Evolutionary conservation across 2,113 vertebrate genomes (phyloP).

Genomic region (Panurus biarmicus): DNA sequence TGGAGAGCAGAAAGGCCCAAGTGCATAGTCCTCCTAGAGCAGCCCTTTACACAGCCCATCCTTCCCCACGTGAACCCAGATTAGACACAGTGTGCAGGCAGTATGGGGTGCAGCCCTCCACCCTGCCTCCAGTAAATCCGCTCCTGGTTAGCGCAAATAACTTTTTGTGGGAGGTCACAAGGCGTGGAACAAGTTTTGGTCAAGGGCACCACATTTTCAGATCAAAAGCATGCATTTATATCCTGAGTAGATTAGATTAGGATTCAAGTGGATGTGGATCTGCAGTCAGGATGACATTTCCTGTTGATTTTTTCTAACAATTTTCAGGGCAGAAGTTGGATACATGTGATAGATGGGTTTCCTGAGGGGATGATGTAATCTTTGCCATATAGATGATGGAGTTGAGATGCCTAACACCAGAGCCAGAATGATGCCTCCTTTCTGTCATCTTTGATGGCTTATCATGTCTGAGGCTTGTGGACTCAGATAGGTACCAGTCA

Average conservation of each 20-base stretch:
- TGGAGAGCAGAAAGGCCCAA: not conserved
- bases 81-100: rapidly evolving
- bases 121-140: not conserved
- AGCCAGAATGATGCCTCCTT: not conserved
- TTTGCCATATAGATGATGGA: not conserved
- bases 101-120: not conserved
- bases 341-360: not conserved
- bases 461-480: not conserved
- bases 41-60: not conserved
- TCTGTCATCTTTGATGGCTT: not conserved
- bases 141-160: not conserved
- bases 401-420: not conserved
- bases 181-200: not conserved
- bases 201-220: not conserved
- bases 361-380: not conserved
- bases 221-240: not conserved
- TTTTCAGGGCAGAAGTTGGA: not conserved
- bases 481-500: not conserved
- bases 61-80: rapidly evolving
- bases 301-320: not conserved
- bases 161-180: not conserved
- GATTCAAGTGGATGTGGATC: not conserved
- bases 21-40: rapidly evolving
- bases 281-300: not conserved
- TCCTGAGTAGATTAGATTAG: not conserved